phyloP scores from a whole-genome alignment of 1,140 invertebrate genomes.

The Panulirus ornatus region DNA sequence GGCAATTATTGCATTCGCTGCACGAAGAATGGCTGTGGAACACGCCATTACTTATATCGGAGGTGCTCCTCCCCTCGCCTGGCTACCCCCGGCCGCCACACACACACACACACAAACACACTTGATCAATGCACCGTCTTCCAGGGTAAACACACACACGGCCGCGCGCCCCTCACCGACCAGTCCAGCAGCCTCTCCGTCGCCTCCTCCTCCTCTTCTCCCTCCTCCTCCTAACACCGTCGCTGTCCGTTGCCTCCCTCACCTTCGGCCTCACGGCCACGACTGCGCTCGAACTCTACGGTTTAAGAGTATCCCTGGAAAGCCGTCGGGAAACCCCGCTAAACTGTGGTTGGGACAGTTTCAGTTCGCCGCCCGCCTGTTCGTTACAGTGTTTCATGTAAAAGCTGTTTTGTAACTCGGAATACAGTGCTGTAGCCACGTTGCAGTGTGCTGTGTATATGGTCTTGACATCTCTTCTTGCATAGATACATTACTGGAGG shows the following conservation, averaged over 20 bases:
- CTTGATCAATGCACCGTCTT: conserved; percentile 50
- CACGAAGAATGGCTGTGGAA: conserved; percentile 69
- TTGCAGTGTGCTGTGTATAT: too few species aligned
- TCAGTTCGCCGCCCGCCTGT: too few species aligned
- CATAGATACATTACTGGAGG: too few species aligned
- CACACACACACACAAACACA: not conserved
- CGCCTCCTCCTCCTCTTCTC: not conserved
- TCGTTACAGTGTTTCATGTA: too few species aligned
- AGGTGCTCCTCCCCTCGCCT: conserved; percentile 24
- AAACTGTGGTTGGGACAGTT: too few species aligned
- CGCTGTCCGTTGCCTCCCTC: not conserved
- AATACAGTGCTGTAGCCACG: too few species aligned
- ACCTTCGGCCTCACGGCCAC: not conserved
- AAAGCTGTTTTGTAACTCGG: too few species aligned
- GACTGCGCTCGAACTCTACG: not conserved
- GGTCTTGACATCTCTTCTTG: too few species aligned
- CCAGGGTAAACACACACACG: not conserved
- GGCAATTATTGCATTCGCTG: conserved; percentile 73
- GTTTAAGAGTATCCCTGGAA: too few species aligned
- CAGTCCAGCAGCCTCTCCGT: not conserved
- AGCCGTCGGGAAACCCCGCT: too few species aligned
- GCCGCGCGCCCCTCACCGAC: not conserved
- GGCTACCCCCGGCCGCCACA: conserved; percentile 10
- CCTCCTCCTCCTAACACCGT: not conserved
- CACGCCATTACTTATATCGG: conserved; percentile 68